Conservation (phyloP, 1,140 invertebrate species). For the Listronotus bonariensis region DNA sequence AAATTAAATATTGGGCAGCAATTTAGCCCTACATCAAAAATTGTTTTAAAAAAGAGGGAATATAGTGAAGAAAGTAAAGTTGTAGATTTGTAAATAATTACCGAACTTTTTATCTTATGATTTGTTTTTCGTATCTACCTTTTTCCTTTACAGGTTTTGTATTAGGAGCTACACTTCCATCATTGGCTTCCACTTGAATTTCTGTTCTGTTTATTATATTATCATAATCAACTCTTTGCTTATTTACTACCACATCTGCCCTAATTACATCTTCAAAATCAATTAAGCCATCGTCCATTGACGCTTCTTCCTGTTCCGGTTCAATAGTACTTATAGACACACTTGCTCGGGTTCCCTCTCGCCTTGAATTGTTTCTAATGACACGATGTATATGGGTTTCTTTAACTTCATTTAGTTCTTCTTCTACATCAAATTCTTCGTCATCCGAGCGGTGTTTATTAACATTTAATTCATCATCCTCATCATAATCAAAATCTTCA, state of each 20-base stretch:
- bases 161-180: not conserved
- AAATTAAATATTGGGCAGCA: no score
- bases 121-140: conserved; percentile 10
- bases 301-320: conserved; percentile 22
- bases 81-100: not conserved
- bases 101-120: no score
- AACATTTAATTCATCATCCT: conserved; percentile 34
- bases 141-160: conserved; percentile 11
- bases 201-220: conserved; percentile 43
- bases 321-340: conserved; percentile 9
- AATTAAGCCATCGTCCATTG: conserved; percentile 37
- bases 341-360: not conserved
- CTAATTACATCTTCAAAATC: conserved; percentile 48
- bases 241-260: conserved; percentile 46
- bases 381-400: conserved; percentile 12
- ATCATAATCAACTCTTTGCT: conserved; percentile 44
- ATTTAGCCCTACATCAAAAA: no score
- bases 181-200: conserved; percentile 32
- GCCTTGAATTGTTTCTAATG: conserved; percentile 9
- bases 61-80: no score
- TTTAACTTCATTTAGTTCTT: conserved; percentile 8
- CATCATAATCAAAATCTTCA: conserved; percentile 43
- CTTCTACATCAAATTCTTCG: conserved; percentile 40
- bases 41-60: no score
- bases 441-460: conserved; percentile 31